Conservation (phyloP, 2,797 vertebrate species). For the Scomberomorus guttatus region DNA sequence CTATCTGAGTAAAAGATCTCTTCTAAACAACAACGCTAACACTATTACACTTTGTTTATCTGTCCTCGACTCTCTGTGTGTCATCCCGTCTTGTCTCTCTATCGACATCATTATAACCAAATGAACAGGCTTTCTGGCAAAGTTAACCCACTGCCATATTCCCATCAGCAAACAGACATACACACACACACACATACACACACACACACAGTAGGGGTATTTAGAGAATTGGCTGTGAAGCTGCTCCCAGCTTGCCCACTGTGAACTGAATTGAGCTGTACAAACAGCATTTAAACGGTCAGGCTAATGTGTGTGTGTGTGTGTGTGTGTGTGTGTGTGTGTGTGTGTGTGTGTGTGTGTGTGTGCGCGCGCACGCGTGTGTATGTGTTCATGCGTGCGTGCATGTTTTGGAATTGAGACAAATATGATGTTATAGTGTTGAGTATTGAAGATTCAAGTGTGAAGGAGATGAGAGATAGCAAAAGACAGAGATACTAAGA, state of each 20-base stretch:
- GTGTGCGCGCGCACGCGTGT: conserved; percentile 6
- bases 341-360: conserved; percentile 4
- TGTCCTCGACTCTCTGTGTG: background rate
- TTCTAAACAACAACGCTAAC: conserved; percentile 2
- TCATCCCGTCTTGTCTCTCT: conserved; percentile 27
- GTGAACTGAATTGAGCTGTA: conserved; percentile 69
- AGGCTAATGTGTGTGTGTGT: conserved; percentile 7
- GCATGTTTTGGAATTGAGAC: conserved; percentile 41
- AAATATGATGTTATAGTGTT: conserved; percentile 36
- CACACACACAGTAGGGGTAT: conserved; percentile 44
- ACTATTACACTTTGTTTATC: background rate
- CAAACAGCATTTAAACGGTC: conserved; percentile 60
- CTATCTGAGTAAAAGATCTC: background rate
- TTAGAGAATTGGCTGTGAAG: conserved; percentile 68
- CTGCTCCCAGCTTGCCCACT: conserved; percentile 71
- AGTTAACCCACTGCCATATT: conserved; percentile 50
- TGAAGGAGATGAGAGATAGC: conserved; percentile 7
- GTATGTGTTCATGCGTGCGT: background rate
- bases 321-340: conserved; percentile 16
- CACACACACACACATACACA: conserved; percentile 24
- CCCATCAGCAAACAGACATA: conserved; percentile 50
- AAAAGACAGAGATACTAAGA: background rate
- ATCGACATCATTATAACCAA: conserved; percentile 27
- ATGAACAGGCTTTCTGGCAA: conserved; percentile 56
- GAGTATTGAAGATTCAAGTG: conserved; percentile 21